Evolutionary conservation across 2,888 invertebrate species (phyloP).

Genomic region (Lithophane semibrunnea): DNA sequence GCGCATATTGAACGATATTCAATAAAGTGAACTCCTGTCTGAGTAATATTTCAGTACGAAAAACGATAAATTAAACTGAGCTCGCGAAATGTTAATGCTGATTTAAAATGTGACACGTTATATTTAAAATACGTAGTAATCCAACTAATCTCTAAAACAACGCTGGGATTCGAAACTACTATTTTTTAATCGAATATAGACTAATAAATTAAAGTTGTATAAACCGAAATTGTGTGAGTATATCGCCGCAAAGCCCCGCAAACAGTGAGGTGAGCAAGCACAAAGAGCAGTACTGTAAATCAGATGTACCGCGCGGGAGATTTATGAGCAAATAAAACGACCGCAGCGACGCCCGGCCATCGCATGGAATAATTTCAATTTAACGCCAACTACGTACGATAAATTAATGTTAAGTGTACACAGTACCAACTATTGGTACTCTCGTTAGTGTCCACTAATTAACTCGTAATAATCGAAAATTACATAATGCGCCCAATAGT

Average conservation of each 20-base stretch:
- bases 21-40: constrained; percentile 23
- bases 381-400: constrained; percentile 79
- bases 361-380: constrained; percentile 86
- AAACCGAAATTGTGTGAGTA: constrained; percentile 72
- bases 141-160: constrained; percentile 32
- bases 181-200: constrained; percentile 66
- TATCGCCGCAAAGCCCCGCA: constrained; percentile 76
- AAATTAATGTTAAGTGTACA: constrained; percentile 78
- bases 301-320: constrained; percentile 82
- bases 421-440: constrained; percentile 71
- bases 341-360: constrained; percentile 78
- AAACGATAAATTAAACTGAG: constrained; percentile 31
- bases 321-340: constrained; percentile 86
- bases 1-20: constrained; percentile 29
- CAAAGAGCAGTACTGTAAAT: constrained; percentile 85
- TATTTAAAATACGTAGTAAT: constrained; percentile 22
- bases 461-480: constrained; percentile 74
- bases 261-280: constrained; percentile 79
- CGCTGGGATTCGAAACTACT: constrained; percentile 26
- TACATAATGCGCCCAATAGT: constrained; percentile 63
- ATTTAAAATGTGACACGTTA: constrained; percentile 28
- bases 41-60: constrained; percentile 43
- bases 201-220: constrained; percentile 69
- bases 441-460: constrained; percentile 78
- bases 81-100: constrained; percentile 11